A percentile compares a stretch with the other conserved stretches of the same genome.
Evolutionary conservation across 2,888 invertebrate genomes (phyloP).

Genomic region (Alcis repandata): DNA sequence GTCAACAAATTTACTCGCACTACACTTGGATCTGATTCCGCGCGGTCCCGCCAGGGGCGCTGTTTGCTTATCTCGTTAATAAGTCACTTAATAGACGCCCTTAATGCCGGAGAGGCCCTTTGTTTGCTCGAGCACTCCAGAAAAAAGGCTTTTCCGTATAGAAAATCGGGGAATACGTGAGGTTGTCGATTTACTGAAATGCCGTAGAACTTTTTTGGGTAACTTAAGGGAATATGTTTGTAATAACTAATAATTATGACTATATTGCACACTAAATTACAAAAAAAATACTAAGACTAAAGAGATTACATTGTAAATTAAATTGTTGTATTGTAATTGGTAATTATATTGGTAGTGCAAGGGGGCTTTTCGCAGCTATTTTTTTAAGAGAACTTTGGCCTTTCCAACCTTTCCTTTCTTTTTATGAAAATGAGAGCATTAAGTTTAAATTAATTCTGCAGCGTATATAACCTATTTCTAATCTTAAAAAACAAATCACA

Average conservation of each 20-base stretch:
- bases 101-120: conserved; percentile 53
- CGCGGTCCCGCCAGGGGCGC: conserved; percentile 31
- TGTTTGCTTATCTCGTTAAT: conserved; percentile 65
- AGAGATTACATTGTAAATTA: too few species aligned
- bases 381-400: too few species aligned
- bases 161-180: conserved; percentile 4
- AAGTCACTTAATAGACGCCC: conserved; percentile 61
- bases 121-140: conserved; percentile 22
- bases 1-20: conserved; percentile 9
- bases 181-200: background rate
- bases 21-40: conserved; percentile 15
- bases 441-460: too few species aligned
- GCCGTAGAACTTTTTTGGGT: background rate
- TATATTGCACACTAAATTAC: background rate
- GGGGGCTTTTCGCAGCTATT: too few species aligned
- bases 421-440: too few species aligned
- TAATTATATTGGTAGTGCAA: too few species aligned
- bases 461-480: too few species aligned
- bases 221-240: too few species aligned
- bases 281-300: background rate
- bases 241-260: too few species aligned
- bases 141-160: conserved; percentile 19
- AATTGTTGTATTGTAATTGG: too few species aligned
- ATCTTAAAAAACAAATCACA: too few species aligned
- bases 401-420: too few species aligned